phyloP scores from a whole-genome alignment of 2,888 invertebrate species.

The Caradrina clavipalpis region DNA sequence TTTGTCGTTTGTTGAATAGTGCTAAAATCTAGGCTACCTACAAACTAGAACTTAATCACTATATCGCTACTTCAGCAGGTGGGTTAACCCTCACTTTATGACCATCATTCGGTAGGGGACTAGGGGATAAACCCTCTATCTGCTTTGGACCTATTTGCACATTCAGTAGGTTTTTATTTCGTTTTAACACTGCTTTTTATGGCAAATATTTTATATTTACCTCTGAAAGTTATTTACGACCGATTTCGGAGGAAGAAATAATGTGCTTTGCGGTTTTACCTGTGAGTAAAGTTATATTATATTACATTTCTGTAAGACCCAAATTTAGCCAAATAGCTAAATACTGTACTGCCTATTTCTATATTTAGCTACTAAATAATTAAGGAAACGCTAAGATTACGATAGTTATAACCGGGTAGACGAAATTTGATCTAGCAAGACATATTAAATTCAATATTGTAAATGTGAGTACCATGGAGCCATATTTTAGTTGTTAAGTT shows the following conservation, averaged over 20 bases:
- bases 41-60: slow-evolving; percentile 30
- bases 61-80: slow-evolving; percentile 40
- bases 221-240: not conserved
- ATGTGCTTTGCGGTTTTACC: too few species aligned
- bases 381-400: too few species aligned
- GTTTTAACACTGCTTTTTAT: slow-evolving; percentile 20
- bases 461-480: too few species aligned
- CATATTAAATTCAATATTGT: too few species aligned
- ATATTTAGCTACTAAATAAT: too few species aligned
- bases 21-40: slow-evolving; percentile 1
- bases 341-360: too few species aligned
- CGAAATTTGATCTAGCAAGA: too few species aligned
- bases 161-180: slow-evolving; percentile 7
- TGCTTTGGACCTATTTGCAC: not conserved
- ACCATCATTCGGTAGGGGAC: slow-evolving; percentile 17
- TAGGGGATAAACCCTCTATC: slow-evolving; percentile 25
- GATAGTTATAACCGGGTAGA: too few species aligned
- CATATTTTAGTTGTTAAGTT: too few species aligned
- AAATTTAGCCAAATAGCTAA: too few species aligned
- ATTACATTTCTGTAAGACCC: too few species aligned
- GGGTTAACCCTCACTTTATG: slow-evolving; percentile 19
- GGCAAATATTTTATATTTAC: slow-evolving; percentile 2
- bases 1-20: slow-evolving; percentile 1
- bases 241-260: not conserved
- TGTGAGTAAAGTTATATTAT: too few species aligned